Evolutionary conservation across 2,113 vertebrate species (phyloP), one percentile per base, ranked within the genome.

Genomic region (Galbula dea): DNA sequence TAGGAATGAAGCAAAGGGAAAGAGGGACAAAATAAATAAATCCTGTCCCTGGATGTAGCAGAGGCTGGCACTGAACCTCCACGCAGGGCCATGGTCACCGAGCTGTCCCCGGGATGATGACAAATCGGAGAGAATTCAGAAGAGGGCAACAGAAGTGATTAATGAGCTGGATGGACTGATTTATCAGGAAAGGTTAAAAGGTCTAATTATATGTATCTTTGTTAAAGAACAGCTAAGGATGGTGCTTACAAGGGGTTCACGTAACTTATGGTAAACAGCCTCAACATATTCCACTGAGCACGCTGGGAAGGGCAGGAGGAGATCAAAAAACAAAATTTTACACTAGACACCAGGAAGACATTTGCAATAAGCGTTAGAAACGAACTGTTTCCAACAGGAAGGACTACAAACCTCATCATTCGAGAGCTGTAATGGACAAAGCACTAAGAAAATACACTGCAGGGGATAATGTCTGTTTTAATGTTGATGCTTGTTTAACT

Each of bases 401-500:
- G 71, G 73, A 80, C 71, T 74, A 83, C 82, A 65, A 95, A 83
- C 72, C 79, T 94, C 87, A 78, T 68, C 59, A 74, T 82, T 78
- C 7, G 36, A 91, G 52, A 89, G 79, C 78, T 83, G 89, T 77
- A 95, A 95, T 48, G 85, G 95, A 91, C 93, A 83, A 94, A 94
- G 79, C 87, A 49, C 79, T 94, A 91, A 81, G 91, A 96, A 95
- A 94, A 96, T 83, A 95, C 81, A 86, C 94, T 92, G 89, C 89
- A 75, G 89, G 91, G 89, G 89, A 94, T 93, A 94, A 93, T 78
- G 91, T 77, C 93, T 95, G 68, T 88, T 94, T 91, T 89, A 95
- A 92, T 91, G 87, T 77, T 78, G 91, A 91, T 91, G 94, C 87
- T 93, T 94, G 91, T 95, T 96, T 95, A 96, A 95, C 93, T 89